These are phyloP conservation scores for Leptocoma aspasia DNA, from an alignment of 2,113 vertebrate species.

Conservation along the genomic window DNA sequence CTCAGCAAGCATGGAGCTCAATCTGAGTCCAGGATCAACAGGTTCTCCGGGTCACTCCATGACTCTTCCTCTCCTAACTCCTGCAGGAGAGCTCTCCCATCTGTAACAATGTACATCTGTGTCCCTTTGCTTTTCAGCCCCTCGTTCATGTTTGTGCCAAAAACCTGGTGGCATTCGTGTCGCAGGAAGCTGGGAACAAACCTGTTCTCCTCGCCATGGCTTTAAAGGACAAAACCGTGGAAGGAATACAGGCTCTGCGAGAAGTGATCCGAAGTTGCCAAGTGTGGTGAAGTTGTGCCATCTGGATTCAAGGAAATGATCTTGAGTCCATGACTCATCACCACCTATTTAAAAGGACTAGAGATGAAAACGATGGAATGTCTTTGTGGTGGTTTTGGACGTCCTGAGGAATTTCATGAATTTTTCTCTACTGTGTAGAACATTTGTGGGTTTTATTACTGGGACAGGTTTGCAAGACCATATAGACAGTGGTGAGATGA, in stretches of 20 bases:
- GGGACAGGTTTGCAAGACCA: slow-evolving; percentile 12
- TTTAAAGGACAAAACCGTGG: slow-evolving; percentile 85
- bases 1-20: background rate
- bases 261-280: slow-evolving; percentile 87
- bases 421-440: slow-evolving; percentile 55
- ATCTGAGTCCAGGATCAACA: background rate
- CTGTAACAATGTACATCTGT: background rate
- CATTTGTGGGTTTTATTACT: background rate
- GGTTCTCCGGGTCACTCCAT: background rate
- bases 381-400: slow-evolving; percentile 46
- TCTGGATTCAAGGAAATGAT: slow-evolving; percentile 19
- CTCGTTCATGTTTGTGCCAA: slow-evolving; percentile 92
- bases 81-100: background rate
- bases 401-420: background rate
- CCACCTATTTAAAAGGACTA: slow-evolving; percentile 32
- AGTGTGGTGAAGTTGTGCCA: slow-evolving; percentile 84
- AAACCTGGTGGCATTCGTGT: slow-evolving; percentile 86
- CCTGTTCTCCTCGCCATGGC: slow-evolving; percentile 87
- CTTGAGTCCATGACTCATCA: slow-evolving; percentile 22
- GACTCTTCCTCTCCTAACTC: background rate
- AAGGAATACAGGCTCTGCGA: slow-evolving; percentile 82
- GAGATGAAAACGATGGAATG: slow-evolving; percentile 55
- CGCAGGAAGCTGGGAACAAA: slow-evolving; percentile 88
- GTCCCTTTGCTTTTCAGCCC: slow-evolving; percentile 75
- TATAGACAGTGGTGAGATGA: background rate